Percentiles rank a stretch among this genome's conserved stretches.
These are phyloP conservation scores for Drosophila mayaguana DNA, from an alignment of 2,888 invertebrate species.

Conservation along the genomic window DNA sequence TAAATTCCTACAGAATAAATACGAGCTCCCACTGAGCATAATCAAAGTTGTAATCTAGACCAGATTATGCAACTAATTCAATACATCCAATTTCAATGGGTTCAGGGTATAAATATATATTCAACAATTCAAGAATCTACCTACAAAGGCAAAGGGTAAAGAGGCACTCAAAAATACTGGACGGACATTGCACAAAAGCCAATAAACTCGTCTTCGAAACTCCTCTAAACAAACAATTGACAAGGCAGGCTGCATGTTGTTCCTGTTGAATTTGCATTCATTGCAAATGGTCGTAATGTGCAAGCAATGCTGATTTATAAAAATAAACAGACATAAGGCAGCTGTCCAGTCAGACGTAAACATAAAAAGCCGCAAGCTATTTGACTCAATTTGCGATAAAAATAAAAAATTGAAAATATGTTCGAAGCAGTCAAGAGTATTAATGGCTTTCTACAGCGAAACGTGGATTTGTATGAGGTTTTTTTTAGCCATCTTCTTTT, in stretches of 20 bases:
- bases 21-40: too few relatives aligned
- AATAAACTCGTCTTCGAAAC: not conserved
- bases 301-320: constrained; percentile 33
- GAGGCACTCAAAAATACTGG: not conserved
- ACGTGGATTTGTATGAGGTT: not conserved
- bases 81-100: too few relatives aligned
- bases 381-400: constrained; percentile 13
- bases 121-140: not conserved
- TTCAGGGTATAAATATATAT: too few relatives aligned
- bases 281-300: constrained; percentile 38
- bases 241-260: constrained; percentile 15
- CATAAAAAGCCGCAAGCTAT: constrained; percentile 11
- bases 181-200: not conserved
- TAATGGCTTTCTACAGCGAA: constrained; percentile 19
- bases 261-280: constrained; percentile 33
- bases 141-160: not conserved
- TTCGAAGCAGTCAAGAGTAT: constrained; percentile 8
- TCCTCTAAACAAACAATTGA: not conserved
- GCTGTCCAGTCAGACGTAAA: constrained; percentile 42
- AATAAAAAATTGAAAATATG: constrained; percentile 31
- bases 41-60: too few relatives aligned
- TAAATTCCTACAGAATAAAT: too few relatives aligned
- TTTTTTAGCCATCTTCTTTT: constrained; percentile 2
- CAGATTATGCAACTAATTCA: too few relatives aligned
- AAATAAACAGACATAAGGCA: constrained; percentile 32